Conservation (phyloP, 2,113 vertebrate genomes). For the Microcebus tavaratra region DNA sequence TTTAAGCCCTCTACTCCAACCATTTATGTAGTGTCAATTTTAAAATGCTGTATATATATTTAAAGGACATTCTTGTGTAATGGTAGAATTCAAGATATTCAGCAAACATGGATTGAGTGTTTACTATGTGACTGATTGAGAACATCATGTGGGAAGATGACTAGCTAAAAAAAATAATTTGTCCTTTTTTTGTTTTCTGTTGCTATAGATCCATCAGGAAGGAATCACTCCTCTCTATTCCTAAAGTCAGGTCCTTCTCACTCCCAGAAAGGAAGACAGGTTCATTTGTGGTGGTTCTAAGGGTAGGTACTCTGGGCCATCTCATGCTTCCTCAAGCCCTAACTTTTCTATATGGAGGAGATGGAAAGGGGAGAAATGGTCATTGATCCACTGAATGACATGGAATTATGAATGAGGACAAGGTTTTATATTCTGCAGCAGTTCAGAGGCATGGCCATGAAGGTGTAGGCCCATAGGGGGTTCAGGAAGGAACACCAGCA, state of each 20-base stretch:
- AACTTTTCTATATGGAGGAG: neutral
- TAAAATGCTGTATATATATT: neutral
- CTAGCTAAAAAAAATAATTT: neutral
- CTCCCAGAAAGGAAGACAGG: neutral
- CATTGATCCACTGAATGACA: too few species aligned
- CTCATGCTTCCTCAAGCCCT: neutral
- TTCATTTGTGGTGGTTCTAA: neutral
- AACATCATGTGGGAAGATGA: neutral
- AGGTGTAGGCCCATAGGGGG: neutral
- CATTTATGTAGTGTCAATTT: neutral
- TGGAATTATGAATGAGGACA: neutral
- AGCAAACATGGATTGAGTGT: neutral
- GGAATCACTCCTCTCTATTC: neutral
- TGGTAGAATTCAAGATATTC: neutral
- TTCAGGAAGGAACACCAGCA: neutral
- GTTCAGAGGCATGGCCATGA: neutral
- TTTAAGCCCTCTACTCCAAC: neutral
- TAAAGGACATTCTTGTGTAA: neutral
- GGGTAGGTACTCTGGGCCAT: neutral
- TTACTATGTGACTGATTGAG: neutral
- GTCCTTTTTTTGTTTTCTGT: conserved; percentile 4
- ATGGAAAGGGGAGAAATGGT: neutral
- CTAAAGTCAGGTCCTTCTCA: neutral
- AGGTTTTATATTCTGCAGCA: neutral
- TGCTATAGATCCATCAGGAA: neutral